Conservation (phyloP, 2,113 vertebrate genomes). For the Irena cyanogastra region DNA sequence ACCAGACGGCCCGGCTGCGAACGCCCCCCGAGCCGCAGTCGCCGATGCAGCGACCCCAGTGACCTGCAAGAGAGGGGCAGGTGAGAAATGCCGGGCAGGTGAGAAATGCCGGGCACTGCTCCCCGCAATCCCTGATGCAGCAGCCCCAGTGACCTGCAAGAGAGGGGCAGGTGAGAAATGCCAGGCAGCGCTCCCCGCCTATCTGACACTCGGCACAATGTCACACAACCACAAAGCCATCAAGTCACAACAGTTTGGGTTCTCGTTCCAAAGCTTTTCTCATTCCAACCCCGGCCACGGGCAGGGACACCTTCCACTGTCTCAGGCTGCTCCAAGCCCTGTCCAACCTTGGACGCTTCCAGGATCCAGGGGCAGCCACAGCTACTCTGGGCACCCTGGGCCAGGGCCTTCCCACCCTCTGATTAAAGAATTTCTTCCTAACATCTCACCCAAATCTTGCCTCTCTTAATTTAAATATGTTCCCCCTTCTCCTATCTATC, state of each 20-base stretch:
- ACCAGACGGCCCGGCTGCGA: slow-evolving; percentile 88
- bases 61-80: slow-evolving; percentile 72
- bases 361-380: background rate
- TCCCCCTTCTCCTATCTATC: background rate
- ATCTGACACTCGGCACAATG: fast-evolving
- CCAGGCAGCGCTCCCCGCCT: too few relatives aligned
- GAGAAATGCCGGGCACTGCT: fast-evolving
- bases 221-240: fast-evolving
- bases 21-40: slow-evolving; percentile 86
- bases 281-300: fast-evolving
- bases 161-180: background rate
- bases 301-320: fast-evolving
- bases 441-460: background rate
- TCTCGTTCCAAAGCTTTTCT: background rate
- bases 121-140: slow-evolving; percentile 88
- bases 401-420: background rate
- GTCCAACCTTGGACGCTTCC: fast-evolving
- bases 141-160: slow-evolving; percentile 89
- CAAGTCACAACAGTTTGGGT: fast-evolving
- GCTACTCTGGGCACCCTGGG: background rate
- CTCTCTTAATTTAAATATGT: background rate
- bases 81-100: background rate
- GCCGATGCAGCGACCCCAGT: slow-evolving; percentile 90
- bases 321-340: fast-evolving
- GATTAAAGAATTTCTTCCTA: background rate